phyloP scores from a whole-genome alignment of 1,140 invertebrate species.

The Grapholita molesta region DNA sequence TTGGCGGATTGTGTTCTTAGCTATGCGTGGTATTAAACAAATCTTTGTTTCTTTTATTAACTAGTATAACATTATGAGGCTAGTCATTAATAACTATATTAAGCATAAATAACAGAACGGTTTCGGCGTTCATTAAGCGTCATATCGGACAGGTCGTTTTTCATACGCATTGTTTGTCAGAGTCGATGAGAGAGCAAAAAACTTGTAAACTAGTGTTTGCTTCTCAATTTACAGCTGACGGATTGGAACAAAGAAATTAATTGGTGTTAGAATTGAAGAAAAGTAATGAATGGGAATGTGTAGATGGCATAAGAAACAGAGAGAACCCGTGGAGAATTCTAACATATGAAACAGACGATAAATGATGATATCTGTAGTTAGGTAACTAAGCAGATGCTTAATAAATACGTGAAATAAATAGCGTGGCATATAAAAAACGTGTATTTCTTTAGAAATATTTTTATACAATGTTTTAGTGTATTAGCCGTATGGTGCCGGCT shows the following conservation, averaged over 20 bases:
- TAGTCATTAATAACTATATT: slow-evolving; percentile 13
- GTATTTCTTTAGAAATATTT: too few species aligned
- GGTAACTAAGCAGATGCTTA: too few species aligned
- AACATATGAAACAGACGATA: background rate
- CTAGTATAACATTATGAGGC: background rate
- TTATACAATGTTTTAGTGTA: too few species aligned
- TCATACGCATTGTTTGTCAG: slow-evolving; percentile 64
- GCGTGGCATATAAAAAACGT: too few species aligned
- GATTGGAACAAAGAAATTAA: slow-evolving; percentile 74
- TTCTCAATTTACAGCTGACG: slow-evolving; percentile 74
- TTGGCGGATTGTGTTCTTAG: background rate
- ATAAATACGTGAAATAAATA: too few species aligned
- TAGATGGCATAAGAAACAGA: slow-evolving; percentile 31
- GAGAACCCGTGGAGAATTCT: slow-evolving; percentile 21
- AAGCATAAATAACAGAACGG: slow-evolving; percentile 40
- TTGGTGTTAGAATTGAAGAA: slow-evolving; percentile 69
- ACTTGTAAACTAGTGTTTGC: slow-evolving; percentile 63
- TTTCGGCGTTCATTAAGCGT: slow-evolving; percentile 60
- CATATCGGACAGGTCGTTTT: slow-evolving; percentile 62
- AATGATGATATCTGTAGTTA: background rate
- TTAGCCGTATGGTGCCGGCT: too few species aligned
- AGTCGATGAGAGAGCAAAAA: slow-evolving; percentile 35
- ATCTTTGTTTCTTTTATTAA: slow-evolving; percentile 14
- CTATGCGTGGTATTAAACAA: background rate
- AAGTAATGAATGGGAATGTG: slow-evolving; percentile 57